Base-by-base conservation (phyloP, 2,113 vertebrate genomes). In the Electrona antarctica region DNA sequence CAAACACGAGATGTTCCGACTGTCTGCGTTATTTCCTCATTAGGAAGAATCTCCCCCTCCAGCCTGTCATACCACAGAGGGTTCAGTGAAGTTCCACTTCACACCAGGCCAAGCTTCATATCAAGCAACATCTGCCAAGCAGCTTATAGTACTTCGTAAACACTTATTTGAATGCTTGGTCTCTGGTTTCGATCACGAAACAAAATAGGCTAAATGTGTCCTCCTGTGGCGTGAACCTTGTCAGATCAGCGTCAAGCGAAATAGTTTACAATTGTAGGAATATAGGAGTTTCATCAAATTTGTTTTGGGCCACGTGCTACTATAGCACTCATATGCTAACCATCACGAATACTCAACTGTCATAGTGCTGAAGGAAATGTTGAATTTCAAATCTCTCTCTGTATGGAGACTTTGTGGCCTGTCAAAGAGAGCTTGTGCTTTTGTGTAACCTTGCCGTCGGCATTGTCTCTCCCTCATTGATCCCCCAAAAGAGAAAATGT, bases 381-480 rank as follows among this genome's bases (percentile, higher is more conserved):
- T 76, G 77, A 82, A 85, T 73, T 60, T 46, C 13, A 41, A 12
- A 77, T 73, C 73, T 79, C 70, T 70, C 77, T 72, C 67, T 71
- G 76, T 69, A 77, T 59, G 15, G 49, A 47, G 67, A 75, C 74
- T 85, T 78, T 81, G 66, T 82, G 74, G 78, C 58, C 74, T 71
- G 80, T 78, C 83, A 86, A 80, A 85, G 54, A 85, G 79, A 76
- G 70, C 83, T 79, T 50, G 72, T 82, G 79, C 15, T 21, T 14
- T 28, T 8, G 6, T 41, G 33, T 41, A 41, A 33, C 48, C 45
- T n/a, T 15, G 7, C 28, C 63, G 85, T 13, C 71, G 49, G 68
- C 79, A 64, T 64, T 76, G 83, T 81, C 87, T 66, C 87, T 66
- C 63, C 78, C 86, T 87, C 80, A 87, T 88, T 88, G 88, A 86